These are phyloP conservation scores for Tetrao urogallus DNA, from an alignment of 2,113 vertebrate species.

Conservation along the genomic window DNA sequence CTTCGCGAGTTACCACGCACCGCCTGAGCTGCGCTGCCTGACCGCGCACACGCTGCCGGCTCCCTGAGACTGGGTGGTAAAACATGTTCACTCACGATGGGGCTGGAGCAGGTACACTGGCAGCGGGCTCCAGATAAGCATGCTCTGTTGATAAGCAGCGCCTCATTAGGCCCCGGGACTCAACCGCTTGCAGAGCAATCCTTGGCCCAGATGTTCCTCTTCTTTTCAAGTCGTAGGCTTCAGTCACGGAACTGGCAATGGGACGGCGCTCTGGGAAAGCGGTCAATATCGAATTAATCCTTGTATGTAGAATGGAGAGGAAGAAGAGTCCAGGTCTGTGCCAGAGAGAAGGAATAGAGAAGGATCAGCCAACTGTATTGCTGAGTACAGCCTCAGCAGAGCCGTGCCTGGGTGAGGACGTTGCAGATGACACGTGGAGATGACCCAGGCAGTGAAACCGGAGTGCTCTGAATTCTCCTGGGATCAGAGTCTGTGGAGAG, in stretches of 20 bases:
- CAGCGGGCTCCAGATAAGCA: slow-evolving; percentile 50
- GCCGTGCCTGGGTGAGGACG: not conserved
- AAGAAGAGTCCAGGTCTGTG: not conserved
- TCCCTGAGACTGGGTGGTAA: slow-evolving; percentile 65
- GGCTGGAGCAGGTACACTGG: slow-evolving; percentile 46
- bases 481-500: not conserved
- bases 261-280: not conserved
- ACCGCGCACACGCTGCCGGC: not conserved
- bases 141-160: slow-evolving; percentile 49
- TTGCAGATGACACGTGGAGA: not conserved
- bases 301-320: accelerated
- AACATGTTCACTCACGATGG: slow-evolving; percentile 63
- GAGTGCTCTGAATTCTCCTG: not conserved
- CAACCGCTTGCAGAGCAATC: slow-evolving; percentile 43
- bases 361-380: accelerated
- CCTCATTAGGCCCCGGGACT: slow-evolving; percentile 68
- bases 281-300: not conserved
- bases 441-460: not conserved
- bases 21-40: not conserved
- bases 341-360: not conserved
- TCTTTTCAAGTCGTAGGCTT: slow-evolving; percentile 1
- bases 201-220: slow-evolving; percentile 43
- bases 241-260: not conserved
- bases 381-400: not conserved
- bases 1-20: slow-evolving; percentile 54